Evolutionary conservation across 2,888 invertebrate species (phyloP).

Genomic region (Eueremaeus valkanovi): DNA sequence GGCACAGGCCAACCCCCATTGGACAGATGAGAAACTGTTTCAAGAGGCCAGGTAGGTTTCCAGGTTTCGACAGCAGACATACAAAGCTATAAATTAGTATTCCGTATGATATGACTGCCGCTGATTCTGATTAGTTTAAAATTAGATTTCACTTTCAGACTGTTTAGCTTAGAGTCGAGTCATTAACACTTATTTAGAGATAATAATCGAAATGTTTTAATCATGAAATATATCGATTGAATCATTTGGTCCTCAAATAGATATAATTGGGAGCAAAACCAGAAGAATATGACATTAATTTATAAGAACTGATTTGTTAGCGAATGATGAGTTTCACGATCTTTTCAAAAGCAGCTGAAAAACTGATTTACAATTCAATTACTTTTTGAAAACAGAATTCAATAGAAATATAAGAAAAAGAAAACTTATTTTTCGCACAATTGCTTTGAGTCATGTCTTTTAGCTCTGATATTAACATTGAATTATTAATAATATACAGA

Average conservation of each 20-base stretch:
- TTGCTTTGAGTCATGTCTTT: not conserved
- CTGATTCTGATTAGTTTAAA: too few species aligned
- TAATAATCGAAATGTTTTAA: not conserved
- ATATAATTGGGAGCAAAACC: not conserved
- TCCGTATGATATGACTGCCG: too few species aligned
- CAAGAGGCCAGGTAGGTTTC: conserved; percentile 62
- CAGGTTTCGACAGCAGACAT: too few species aligned
- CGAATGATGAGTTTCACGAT: conserved; percentile 1
- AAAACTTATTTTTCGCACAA: too few species aligned
- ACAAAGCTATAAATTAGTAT: too few species aligned
- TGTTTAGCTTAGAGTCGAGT: too few species aligned
- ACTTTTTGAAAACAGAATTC: not conserved
- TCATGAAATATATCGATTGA: not conserved
- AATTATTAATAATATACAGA: too few species aligned
- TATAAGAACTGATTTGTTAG: not conserved
- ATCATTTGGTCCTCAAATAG: not conserved
- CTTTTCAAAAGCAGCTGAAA: not conserved
- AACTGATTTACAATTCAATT: not conserved
- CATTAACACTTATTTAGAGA: not conserved
- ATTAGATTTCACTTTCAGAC: too few species aligned
- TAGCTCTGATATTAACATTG: too few species aligned
- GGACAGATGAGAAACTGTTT: conserved; percentile 72
- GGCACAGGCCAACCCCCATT: conserved; percentile 63
- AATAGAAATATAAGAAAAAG: not conserved
- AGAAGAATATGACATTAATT: too few species aligned